Evolutionary conservation across 2,113 vertebrate species (phyloP).

Genomic region (Dromaius novaehollandiae): DNA sequence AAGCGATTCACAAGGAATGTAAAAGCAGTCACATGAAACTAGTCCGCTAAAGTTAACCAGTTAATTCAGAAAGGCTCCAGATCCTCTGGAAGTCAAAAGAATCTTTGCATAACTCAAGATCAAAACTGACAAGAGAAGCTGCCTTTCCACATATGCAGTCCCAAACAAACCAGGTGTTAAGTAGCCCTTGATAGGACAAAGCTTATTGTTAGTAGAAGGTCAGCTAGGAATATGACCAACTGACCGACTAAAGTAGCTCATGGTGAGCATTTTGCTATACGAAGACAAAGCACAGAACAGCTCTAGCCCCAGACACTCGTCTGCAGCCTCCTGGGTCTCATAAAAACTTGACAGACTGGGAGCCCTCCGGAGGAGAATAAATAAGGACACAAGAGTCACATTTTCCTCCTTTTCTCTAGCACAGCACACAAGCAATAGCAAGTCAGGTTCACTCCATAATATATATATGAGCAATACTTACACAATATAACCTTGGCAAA

Average conservation of each 20-base stretch:
- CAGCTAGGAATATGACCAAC: accelerated
- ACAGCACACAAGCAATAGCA: not conserved
- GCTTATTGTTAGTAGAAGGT: not conserved
- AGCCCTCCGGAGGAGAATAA: not conserved
- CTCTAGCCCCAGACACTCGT: not conserved
- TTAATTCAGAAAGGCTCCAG: not conserved
- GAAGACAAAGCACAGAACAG: not conserved
- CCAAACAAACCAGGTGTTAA: not conserved
- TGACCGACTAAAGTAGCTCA: not conserved
- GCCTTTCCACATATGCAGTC: not conserved
- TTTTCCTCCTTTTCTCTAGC: not conserved
- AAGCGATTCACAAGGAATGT: not conserved
- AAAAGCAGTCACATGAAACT: not conserved
- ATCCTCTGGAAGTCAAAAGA: not conserved
- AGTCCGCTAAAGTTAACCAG: not conserved
- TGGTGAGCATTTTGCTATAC: not conserved
- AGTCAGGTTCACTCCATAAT: not conserved
- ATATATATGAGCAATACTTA: not conserved
- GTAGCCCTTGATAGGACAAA: not conserved
- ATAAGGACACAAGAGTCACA: not conserved
- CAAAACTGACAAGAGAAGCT: not conserved
- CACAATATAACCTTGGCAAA: not conserved
- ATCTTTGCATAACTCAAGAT: not conserved
- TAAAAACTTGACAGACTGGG: not conserved
- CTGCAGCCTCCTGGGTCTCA: not conserved